Evolutionary conservation across 2,113 vertebrate species (phyloP), one percentile per base, ranked within the genome.

Genomic region (Ibidorhyncha struthersii): DNA sequence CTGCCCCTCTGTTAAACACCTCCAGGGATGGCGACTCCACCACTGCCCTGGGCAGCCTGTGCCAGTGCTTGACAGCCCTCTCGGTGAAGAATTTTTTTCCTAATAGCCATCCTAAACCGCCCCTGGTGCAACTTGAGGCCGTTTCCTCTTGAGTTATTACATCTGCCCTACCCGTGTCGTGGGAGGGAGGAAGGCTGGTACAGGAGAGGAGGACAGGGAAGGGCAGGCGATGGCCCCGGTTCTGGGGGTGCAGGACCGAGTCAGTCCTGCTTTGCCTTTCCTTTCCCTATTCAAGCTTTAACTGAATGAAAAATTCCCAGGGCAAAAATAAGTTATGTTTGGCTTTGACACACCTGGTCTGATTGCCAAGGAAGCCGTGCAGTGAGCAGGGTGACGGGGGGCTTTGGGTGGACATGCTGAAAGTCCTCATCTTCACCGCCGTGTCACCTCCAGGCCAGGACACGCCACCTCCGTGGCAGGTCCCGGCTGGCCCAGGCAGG

Each of bases 111-210:
- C 22, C 58, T 59, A n/a, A 59, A 36, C 22, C 4, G 23, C 34
- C 58, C 58, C 21, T 55, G 53, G 53, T 1, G 5, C 26, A 53
- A 53, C 14, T 27, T 5, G 56, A 34, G 19, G 56, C 34, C 9
- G 4, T 59, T 36, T 22, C 58, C 22, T 59, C 58, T 59, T 59
- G 58, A 45, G 27, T 3, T 38, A 10, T 18, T 29, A 3, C 25
- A 32, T 23, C 82, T 55, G 78, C 23, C 36, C 18, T 5, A 3
- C 52, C 18, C 1, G 1, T 1, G 1, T 1, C 1, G 3, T 9
- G 62, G 53, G 79, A 27, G 0, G 1, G n/a, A 59, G 71, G 14
- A 53, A 70, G 22, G 41, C 19, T 38, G 66, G 27, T 32, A 17
- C 20, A 13, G 56, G 36, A 30, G 14, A 26, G 36, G 8, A 83